Base-by-base conservation (phyloP, 2,113 vertebrate species). In the Gambusia holbrooki region DNA sequence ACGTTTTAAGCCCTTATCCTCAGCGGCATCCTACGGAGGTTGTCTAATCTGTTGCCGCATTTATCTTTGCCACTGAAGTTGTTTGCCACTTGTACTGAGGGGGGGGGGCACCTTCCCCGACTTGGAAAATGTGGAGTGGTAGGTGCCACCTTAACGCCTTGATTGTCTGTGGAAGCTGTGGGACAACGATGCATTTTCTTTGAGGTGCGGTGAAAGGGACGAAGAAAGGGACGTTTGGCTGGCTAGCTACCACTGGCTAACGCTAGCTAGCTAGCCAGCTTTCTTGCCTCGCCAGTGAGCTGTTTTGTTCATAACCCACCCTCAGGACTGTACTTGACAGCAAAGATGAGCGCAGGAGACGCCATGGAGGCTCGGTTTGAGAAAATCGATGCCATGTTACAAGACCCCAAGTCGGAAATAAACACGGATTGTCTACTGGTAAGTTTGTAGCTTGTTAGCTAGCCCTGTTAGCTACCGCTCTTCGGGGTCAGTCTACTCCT, bases 381-480 rank as follows among this genome's bases (percentile, higher is more conserved):
- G 74, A 99, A 98, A 93, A 98, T 99, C 93, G 97, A 98, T 90
- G 93, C 95, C 91, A 96, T 97, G 95, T 90, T 99, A 89, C 96
- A 96, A 92, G 96, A 99, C 86, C 97, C 98, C 79, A 97, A 97
- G 84, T 99, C 97, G 54, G 98, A 99, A 95, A 93, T 99, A 90
- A 99, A 99, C 93, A 97, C 97, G 81, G 98, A 99, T 94, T 98
- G 98, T 80, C 93, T 99, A 88, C 94, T 99, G 97, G 98, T 99
- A 93, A 98, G 97, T 97, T 92, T 84, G 58, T 78, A 69, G 69
- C 69, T 48, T 35, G 76, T 69, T 82, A 79, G 76, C 78, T 45
- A 29, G 73, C n/a, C 84, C 84, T 86, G 35, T 40, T 75, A 58
- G 79, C 82, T 84, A 66, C 35, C 17, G 85, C 78, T 67, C 71